Conservation (phyloP, 2,113 vertebrate species). For the Petroica traversi region DNA sequence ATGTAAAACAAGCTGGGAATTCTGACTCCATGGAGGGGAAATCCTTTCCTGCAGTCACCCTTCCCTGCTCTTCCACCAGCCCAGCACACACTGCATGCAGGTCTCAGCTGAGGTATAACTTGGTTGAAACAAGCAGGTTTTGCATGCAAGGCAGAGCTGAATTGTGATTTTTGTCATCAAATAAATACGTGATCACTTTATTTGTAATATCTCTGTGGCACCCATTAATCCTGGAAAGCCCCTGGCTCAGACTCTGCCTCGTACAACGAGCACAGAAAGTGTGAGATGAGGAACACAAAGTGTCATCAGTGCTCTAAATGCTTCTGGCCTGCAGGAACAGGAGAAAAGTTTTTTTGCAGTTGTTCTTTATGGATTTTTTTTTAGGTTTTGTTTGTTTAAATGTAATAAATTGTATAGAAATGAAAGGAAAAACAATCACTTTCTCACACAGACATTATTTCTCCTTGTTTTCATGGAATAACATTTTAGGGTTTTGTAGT, state of each 20-base stretch:
- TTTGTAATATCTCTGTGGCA: neutral
- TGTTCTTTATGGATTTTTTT: neutral
- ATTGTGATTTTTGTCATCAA: neutral
- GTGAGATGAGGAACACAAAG: neutral
- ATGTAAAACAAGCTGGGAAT: neutral
- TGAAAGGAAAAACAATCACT: neutral
- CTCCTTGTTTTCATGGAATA: neutral
- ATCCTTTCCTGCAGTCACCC: neutral
- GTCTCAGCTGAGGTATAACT: neutral
- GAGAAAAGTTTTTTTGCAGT: neutral
- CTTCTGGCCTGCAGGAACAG: neutral
- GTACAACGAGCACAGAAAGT: neutral
- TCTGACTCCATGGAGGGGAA: neutral
- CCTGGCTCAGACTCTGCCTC: neutral
- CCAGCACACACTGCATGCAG: neutral
- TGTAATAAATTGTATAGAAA: neutral
- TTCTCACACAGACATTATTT: neutral
- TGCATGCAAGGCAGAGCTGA: neutral
- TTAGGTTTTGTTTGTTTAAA: neutral
- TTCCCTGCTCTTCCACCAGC: neutral
- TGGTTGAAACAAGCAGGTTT: neutral
- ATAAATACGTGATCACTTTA: neutral
- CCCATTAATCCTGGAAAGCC: neutral
- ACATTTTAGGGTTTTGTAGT: neutral
- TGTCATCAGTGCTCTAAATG: neutral